Evolutionary conservation across 1,140 invertebrate genomes (phyloP), one percentile per base, ranked within the genome.

Genomic region (Drosophila quadrilineata): DNA sequence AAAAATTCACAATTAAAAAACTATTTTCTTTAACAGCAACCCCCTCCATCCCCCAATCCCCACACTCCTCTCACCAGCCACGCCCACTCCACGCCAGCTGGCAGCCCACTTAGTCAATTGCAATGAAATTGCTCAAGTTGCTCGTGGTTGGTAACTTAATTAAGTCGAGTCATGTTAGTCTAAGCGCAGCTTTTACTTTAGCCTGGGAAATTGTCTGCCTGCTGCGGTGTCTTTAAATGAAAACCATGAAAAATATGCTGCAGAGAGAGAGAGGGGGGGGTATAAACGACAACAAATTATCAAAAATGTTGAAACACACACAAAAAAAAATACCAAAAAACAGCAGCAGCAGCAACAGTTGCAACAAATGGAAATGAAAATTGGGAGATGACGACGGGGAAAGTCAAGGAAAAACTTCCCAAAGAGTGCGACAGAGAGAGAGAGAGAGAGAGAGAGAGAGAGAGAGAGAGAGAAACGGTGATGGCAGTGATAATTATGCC

Each of bases 181-280:
- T 68, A 72, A 75, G 63, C 68, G 52, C 48, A 66, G 75, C 70
- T 79, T 73, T 77, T 73, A 70, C 75, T 73, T 77, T 70, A 41
- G 66, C 68, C 56, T 75, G 68, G 72, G 73, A 71, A 77, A 75
- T 62, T 52, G 43, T 43, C 52, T 19, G 45, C 41, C 53, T 60
- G 50, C 28, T 50, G 67, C 69, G 68, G 54, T 69, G 64, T 67
- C 54, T 74, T 74, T 72, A 71, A 67, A 67, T 67, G 63, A 71
- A 73, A 74, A 74, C 45, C 45, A 43, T n/a, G n/a, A n/a, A n/a
- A n/a, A n/a, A n/a, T n/a, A n/a, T n/a, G n/a, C n/a, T n/a, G n/a
- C n/a, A n/a, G n/a, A n/a, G n/a, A n/a, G n/a, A n/a, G n/a, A n/a
- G n/a, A n/a, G n/a, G n/a, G n/a, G n/a, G n/a, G 40, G 36, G 38